These are phyloP conservation scores for Tonatia bakeri DNA, from an alignment of 2,113 vertebrate species.

Conservation along the genomic window DNA sequence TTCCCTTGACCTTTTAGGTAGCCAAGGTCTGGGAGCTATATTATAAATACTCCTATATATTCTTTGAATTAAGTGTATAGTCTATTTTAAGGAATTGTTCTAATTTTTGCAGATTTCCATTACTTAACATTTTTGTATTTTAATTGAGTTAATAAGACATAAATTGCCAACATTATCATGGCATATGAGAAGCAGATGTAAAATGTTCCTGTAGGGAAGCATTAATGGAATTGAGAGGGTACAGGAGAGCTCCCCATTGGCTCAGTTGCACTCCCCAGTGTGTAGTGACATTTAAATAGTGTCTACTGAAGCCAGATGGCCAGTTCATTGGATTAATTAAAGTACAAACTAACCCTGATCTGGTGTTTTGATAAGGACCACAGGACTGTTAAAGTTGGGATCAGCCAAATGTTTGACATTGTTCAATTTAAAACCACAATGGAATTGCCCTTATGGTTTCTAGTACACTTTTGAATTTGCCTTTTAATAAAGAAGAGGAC, in stretches of 20 bases:
- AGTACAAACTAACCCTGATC: conserved; percentile 32
- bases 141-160: conserved; percentile 62
- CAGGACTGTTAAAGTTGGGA: conserved; percentile 23
- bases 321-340: conserved; percentile 66
- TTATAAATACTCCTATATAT: background rate
- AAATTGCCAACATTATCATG: conserved; percentile 40
- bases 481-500: conserved; percentile 20
- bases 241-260: background rate
- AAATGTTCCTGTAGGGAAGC: conserved; percentile 33
- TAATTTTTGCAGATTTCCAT: conserved; percentile 25
- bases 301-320: conserved; percentile 31
- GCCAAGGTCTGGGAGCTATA: background rate
- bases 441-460: background rate
- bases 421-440: background rate
- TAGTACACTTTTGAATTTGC: conserved; percentile 33
- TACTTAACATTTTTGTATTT: conserved; percentile 53
- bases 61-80: background rate
- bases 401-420: background rate
- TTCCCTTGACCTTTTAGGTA: background rate
- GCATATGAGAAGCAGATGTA: conserved; percentile 36
- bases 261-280: background rate
- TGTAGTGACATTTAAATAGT: conserved; percentile 54
- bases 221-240: conserved; percentile 51
- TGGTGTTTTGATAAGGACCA: conserved; percentile 29
- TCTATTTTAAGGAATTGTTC: conserved; percentile 53